Percentiles rank a stretch among this genome's conserved stretches.
These are phyloP conservation scores for Axis porcinus DNA, from an alignment of 2,113 vertebrate genomes.

Conservation along the genomic window DNA sequence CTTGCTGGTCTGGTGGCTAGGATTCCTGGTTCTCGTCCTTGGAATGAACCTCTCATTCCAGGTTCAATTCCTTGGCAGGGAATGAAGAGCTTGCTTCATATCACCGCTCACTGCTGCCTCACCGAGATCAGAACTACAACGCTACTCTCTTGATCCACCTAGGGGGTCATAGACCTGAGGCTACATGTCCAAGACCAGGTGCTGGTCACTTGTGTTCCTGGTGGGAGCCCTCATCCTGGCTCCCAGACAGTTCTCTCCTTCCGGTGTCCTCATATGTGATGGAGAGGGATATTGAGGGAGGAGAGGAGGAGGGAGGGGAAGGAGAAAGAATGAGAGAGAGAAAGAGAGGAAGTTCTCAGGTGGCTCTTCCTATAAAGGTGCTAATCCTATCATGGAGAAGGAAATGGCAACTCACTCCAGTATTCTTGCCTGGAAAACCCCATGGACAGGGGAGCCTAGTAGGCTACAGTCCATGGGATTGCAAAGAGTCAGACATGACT, in stretches of 20 bases:
- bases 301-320: background rate
- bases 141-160: background rate
- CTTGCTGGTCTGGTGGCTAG: background rate
- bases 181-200: background rate
- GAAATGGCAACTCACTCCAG: no score
- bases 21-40: background rate
- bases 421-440: no score
- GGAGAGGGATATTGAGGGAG: background rate
- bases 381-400: background rate
- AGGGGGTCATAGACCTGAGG: background rate
- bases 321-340: background rate
- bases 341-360: background rate
- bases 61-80: background rate
- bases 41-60: background rate
- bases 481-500: no score
- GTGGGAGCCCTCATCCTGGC: background rate
- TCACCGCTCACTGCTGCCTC: rapidly evolving
- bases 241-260: background rate
- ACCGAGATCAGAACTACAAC: background rate
- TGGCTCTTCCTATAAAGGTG: background rate
- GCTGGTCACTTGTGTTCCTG: background rate
- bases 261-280: background rate
- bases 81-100: background rate
- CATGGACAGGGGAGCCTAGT: no score
- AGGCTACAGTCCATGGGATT: no score